Base-by-base conservation (phyloP, 2,113 vertebrate genomes). In the Rallus limicola region DNA sequence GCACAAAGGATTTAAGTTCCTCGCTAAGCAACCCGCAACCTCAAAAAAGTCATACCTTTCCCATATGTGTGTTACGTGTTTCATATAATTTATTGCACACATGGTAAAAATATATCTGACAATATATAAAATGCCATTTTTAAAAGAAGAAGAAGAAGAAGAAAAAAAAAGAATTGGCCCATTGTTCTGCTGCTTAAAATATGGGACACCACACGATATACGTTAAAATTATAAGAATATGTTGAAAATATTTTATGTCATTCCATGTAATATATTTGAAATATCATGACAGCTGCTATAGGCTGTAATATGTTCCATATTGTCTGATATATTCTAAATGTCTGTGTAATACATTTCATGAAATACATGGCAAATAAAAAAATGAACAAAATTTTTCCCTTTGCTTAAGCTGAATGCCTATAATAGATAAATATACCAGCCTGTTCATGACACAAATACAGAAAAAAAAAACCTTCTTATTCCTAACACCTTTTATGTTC, bases 211-310 rank as follows among this genome's bases (percentile, higher is more conserved):
- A 91, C 94, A 93, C 13, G 11, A 93, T 96, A 96, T 92, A 96
- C 1, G 6, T 96, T 97, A 95, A 96, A 96, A 97, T 96, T 95
- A 95, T 96, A 97, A 94, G 96, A 97, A 93, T 95, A 93, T 94
- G 77, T 77, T 97, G 97, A 96, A 93, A 97, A 92, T 98, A 98
- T 95, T 97, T 97, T 95, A 92, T 97, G 95, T 95, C 97, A 97
- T 97, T 96, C 97, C 95, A 86, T 93, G 86, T 95, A 94, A 96
- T 97, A 97, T 97, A 98, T 98, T 97, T 96, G 97, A 97, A 97
- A 94, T 92, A 94, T 90, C 91, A 93, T 87, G 97, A 97, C 97
- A 98, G 93, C 83, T 97, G 95, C 86, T 96, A 83, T 44, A 84
- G 58, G 63, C 75, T 92, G 65, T 95, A 97, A 97, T 97, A 92